Conservation (phyloP, 2,797 vertebrate genomes). For the Mycteria americana region DNA sequence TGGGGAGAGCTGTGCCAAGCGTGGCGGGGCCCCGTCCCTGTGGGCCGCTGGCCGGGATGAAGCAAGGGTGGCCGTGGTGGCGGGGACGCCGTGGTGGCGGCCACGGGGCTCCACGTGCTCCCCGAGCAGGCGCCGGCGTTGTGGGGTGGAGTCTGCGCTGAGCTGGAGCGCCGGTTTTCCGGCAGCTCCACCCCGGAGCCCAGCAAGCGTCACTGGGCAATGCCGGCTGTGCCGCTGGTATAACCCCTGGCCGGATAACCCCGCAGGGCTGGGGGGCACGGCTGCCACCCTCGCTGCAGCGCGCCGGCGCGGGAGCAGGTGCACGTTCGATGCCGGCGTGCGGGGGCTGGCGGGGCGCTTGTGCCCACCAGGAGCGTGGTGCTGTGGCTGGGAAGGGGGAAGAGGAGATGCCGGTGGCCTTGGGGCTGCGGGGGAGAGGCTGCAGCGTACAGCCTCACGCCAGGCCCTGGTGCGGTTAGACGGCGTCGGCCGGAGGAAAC, state of each 20-base stretch:
- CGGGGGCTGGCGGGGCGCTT: fast-evolving
- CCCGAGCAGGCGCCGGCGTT: fast-evolving
- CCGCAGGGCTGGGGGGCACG: fast-evolving
- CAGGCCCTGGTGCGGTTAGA: background rate
- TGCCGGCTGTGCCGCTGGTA: background rate
- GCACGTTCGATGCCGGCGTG: fast-evolving
- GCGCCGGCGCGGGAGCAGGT: fast-evolving
- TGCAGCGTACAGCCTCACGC: background rate
- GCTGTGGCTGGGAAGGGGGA: background rate
- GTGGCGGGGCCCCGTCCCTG: fast-evolving
- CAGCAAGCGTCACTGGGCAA: fast-evolving
- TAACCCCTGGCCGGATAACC: background rate
- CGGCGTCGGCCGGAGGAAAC: background rate
- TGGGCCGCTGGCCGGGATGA: background rate
- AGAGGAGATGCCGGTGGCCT: background rate
- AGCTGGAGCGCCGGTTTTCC: background rate
- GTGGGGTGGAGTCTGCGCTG: background rate
- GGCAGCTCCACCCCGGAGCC: background rate
- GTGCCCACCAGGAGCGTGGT: fast-evolving
- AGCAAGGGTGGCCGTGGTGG: background rate
- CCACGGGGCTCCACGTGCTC: background rate
- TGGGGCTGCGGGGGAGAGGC: background rate
- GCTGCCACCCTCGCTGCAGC: background rate
- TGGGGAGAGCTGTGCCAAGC: fast-evolving
- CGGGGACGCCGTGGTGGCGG: background rate